Conservation (phyloP, 2,797 vertebrate genomes). For the Perodicticus potto region DNA sequence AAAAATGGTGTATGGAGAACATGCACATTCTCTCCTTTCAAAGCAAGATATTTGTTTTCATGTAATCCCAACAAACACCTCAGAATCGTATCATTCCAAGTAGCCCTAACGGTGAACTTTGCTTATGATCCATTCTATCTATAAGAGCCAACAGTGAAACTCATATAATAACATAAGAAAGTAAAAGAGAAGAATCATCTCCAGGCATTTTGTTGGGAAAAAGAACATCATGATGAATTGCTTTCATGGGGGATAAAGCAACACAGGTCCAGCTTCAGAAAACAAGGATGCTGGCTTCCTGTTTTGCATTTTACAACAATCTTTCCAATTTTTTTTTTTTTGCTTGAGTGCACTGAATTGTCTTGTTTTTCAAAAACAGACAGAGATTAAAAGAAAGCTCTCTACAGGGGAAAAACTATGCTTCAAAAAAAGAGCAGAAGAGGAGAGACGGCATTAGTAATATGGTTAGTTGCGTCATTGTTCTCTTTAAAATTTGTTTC, state of each 20-base stretch:
- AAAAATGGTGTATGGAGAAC: constrained; percentile 37
- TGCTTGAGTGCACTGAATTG: constrained; percentile 75
- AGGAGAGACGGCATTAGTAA: constrained; percentile 50
- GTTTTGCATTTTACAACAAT: constrained; percentile 70
- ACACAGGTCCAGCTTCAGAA: constrained; percentile 57
- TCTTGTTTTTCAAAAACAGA: constrained; percentile 76
- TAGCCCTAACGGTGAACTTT: constrained; percentile 9
- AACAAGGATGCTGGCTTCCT: constrained; percentile 51
- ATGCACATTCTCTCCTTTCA: neutral
- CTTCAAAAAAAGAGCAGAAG: constrained; percentile 22
- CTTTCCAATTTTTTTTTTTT: constrained; percentile 65
- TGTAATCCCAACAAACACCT: neutral
- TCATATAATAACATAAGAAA: constrained; percentile 54
- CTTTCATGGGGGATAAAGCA: constrained; percentile 54
- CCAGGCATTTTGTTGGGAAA: constrained; percentile 56
- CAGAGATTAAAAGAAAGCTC: constrained; percentile 72
- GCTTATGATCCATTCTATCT: neutral
- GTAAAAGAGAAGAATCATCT: constrained; percentile 59
- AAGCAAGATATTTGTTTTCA: constrained; percentile 57
- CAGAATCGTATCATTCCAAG: neutral
- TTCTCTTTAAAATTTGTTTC: constrained; percentile 19
- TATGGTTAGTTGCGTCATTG: constrained; percentile 11
- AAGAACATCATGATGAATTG: constrained; percentile 5
- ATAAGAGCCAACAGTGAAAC: constrained; percentile 60
- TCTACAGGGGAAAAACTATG: constrained; percentile 18